Conservation (phyloP, 2,797 vertebrate species). For the Danio jaintianensis region DNA sequence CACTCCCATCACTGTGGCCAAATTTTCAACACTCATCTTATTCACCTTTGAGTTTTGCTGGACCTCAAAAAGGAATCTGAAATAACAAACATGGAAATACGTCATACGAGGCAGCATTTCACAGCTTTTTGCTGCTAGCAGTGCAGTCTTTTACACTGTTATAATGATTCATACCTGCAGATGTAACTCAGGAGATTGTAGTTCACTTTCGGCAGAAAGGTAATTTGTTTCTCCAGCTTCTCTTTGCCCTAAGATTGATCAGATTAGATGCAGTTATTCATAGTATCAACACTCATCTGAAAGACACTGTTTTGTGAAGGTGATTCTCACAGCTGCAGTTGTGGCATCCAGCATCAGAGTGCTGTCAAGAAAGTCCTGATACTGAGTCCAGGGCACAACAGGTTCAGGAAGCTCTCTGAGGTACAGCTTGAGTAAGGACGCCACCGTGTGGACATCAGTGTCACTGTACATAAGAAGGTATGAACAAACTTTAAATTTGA, state of each 20-base stretch:
- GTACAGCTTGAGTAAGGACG: constrained; percentile 94
- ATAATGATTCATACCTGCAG: constrained; percentile 81
- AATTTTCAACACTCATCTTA: constrained; percentile 98
- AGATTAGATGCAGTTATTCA: constrained; percentile 5
- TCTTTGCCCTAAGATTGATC: constrained; percentile 79
- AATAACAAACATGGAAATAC: background rate
- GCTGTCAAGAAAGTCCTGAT: constrained; percentile 91
- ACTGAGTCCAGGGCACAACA: constrained; percentile 92
- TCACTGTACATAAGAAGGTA: constrained; percentile 78
- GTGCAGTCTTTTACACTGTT: background rate
- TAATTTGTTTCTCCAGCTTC: constrained; percentile 86
- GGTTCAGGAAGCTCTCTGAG: constrained; percentile 94
- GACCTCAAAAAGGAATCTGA: constrained; percentile 93
- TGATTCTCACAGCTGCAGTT: constrained; percentile 75
- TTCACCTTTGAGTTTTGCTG: constrained; percentile 88
- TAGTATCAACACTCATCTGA: background rate
- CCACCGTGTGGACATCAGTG: constrained; percentile 97
- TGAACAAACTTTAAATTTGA: background rate
- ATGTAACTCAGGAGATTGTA: constrained; percentile 94
- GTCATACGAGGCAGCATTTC: background rate
- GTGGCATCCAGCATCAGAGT: constrained; percentile 77
- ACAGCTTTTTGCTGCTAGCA: background rate
- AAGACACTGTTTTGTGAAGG: background rate
- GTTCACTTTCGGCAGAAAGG: constrained; percentile 87
- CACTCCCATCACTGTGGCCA: constrained; percentile 96